Evolutionary conservation across 2,113 vertebrate species (phyloP).

Genomic region (Pleuronectes platessa): DNA sequence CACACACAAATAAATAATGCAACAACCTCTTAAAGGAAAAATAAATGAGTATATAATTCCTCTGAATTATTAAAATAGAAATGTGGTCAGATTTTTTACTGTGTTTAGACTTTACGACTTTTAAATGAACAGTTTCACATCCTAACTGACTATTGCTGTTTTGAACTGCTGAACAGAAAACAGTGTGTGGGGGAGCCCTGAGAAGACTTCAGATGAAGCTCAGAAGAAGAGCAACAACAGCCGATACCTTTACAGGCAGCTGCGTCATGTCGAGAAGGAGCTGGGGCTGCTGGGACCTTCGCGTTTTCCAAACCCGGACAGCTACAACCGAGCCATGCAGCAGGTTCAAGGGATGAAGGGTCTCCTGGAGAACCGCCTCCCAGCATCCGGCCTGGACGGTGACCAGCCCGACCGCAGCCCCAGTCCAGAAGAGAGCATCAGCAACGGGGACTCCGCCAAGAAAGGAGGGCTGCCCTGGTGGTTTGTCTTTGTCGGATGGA

Average conservation of each 20-base stretch:
- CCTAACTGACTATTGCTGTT: not conserved
- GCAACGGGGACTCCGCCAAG: conserved; percentile 30
- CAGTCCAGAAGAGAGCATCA: conserved; percentile 62
- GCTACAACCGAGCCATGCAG: conserved; percentile 83
- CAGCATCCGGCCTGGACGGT: conserved; percentile 56
- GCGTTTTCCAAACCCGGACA: conserved; percentile 82
- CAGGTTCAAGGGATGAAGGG: conserved; percentile 89
- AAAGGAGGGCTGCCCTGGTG: conserved; percentile 91
- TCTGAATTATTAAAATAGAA: too few species aligned
- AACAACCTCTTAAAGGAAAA: too few species aligned
- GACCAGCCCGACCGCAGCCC: conserved; percentile 63
- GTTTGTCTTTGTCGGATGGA: conserved; percentile 93
- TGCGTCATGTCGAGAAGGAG: conserved; percentile 87
- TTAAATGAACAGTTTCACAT: not conserved
- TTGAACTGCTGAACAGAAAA: conserved; percentile 64
- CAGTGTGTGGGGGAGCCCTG: conserved; percentile 62
- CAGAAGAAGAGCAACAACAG: conserved; percentile 81
- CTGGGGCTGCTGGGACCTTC: conserved; percentile 84
- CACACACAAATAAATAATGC: too few species aligned
- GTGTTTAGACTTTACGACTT: not conserved
- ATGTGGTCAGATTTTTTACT: too few species aligned
- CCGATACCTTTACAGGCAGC: conserved; percentile 86
- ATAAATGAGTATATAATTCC: not conserved
- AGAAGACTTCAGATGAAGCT: conserved; percentile 61
- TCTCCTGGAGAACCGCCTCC: conserved; percentile 77